Evolutionary conservation across 2,113 vertebrate species (phyloP).

Genomic region (Eurystomus gularis): DNA sequence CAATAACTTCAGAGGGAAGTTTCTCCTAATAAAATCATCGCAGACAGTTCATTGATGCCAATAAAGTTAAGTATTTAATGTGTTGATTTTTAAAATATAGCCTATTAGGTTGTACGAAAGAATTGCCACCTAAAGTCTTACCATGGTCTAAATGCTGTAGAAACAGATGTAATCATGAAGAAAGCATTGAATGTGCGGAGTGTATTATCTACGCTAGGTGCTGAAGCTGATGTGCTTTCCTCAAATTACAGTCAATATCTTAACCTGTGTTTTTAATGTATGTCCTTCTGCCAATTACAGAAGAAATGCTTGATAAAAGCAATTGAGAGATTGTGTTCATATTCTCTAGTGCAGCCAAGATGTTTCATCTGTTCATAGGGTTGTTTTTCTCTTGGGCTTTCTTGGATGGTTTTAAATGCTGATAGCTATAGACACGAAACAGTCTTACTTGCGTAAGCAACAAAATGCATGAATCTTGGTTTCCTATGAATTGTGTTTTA

Average conservation of each 20-base stretch:
- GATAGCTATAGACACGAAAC: neutral
- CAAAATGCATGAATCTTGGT: neutral
- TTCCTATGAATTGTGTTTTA: neutral
- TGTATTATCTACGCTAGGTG: accelerated
- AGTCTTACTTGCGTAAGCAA: neutral
- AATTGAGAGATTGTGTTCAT: neutral
- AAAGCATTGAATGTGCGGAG: neutral
- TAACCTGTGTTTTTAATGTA: neutral
- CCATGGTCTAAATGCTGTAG: neutral
- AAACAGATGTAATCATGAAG: neutral
- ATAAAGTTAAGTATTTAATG: neutral
- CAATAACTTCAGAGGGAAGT: neutral
- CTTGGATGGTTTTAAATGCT: neutral
- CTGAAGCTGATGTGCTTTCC: neutral
- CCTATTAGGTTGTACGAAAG: accelerated
- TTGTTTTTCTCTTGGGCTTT: neutral
- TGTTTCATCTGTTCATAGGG: neutral
- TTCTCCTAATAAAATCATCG: neutral
- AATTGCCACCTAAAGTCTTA: neutral
- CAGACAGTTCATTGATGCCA: neutral
- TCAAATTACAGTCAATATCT: neutral
- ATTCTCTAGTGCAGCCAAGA: neutral
- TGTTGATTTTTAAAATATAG: accelerated
- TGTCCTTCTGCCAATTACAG: neutral
- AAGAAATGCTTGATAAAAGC: neutral